Base-by-base conservation (phyloP, 2,888 invertebrate species). In the Tuberolachnus salignus region DNA sequence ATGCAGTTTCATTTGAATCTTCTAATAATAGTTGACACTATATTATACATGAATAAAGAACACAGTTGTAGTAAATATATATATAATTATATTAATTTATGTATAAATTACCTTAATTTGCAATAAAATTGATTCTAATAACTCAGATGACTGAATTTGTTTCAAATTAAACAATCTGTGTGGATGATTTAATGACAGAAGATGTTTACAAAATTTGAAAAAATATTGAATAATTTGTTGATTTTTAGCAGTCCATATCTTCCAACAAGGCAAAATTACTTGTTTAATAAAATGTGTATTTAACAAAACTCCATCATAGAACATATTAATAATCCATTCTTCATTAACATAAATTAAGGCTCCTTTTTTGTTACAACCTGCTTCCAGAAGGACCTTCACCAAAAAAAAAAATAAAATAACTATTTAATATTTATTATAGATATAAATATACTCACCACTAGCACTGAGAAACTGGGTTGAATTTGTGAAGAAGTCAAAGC, bases 181-280 rank as follows among this genome's bases (percentile, higher is more conserved):
- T 34, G 67, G 78, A 51, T 78, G 78, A 51, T 59, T 78, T 9
- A 51, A 59, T 14, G 78, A 78, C n/a, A 78, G 42, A 34, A 78
- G 78, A 51, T 69, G 78, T 69, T 78, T 78, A 51, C 66, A 78
- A 78, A 78, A 78, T 69, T 78, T 78, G 23, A 78, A 78, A 57
- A 78, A 21, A 61, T 59, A 78, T 51, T 78, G 55, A 21, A 78
- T 78, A 42, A 57, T 42, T 13, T 78, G 78, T 49, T 61, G 49
- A 42, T 78, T 69, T 42, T 78, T 78, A 6, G 26, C 21, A 44
- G 78, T 67, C 78, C 78, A 78, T 42, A 69, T 51, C 14, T 78
- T 78, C 78, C 78, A 78, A 42, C 78, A 67, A 8, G 78, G 78
- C 1, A 78, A 78, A 57, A 78, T 69, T n/a, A 78, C 42, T n/a